A percentile compares a stretch with the other conserved stretches of the same genome.
Evolutionary conservation across 2,113 vertebrate species (phyloP).

Genomic region (Bos javanicus): DNA sequence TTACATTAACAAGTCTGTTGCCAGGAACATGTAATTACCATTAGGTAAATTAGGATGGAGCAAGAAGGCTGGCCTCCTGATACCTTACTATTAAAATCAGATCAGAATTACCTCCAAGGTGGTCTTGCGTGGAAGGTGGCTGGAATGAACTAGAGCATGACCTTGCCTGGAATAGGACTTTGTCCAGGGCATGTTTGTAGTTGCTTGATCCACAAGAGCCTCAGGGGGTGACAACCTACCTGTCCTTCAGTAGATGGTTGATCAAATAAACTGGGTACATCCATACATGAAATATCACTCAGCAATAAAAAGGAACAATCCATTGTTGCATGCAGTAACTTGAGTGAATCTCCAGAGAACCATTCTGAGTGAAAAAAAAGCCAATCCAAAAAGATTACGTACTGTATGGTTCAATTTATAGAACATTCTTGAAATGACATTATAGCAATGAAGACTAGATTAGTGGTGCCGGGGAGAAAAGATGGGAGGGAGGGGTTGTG

Average conservation of each 20-base stretch:
- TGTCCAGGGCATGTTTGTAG: background rate
- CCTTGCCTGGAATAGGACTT: background rate
- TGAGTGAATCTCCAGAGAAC: background rate
- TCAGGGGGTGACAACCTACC: background rate
- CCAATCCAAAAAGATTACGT: background rate
- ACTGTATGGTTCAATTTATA: background rate
- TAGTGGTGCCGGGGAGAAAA: background rate
- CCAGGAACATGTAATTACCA: background rate
- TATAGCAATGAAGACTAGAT: background rate
- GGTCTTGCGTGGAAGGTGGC: accelerated
- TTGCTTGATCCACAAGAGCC: background rate
- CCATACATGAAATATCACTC: background rate
- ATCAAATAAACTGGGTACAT: no score
- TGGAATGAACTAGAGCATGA: accelerated
- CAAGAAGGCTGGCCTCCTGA: background rate
- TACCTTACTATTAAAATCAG: background rate
- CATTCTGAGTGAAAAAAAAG: background rate
- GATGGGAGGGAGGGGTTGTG: background rate
- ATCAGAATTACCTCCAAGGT: background rate
- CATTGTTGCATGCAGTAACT: background rate
- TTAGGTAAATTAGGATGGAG: background rate
- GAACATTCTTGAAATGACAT: background rate
- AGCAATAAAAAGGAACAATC: background rate
- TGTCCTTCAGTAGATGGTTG: background rate
- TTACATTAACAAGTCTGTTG: background rate